Evolutionary conservation across 2,888 invertebrate species (phyloP), one percentile per base, ranked within the genome.

Genomic region (Philereme vetulata): DNA sequence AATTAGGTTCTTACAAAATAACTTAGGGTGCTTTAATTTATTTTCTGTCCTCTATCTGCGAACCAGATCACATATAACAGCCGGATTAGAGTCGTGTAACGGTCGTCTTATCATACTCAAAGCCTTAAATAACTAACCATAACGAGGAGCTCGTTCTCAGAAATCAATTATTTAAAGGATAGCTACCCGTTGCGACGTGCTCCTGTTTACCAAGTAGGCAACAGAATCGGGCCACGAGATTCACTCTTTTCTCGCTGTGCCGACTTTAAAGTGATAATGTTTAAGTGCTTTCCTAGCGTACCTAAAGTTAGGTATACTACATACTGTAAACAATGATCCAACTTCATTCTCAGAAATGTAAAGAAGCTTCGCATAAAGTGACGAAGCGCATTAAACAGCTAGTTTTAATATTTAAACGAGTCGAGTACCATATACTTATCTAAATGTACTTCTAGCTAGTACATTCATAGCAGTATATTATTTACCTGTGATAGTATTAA

Each of bases 111-210:
- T 67, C 62, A 57, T 64, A 62, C 51, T 53, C 48, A 54, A 47
- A 60, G 43, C 57, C 44, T 43, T 47, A 56, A 54, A 52, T 60
- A 54, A 59, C 63, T 60, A 62, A 64, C 51, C 62, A 48, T 64
- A 64, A 57, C 64, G 60, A 60, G 65, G 58, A 63, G 54, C 62
- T 52, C 64, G 66, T 59, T 56, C 56, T 64, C 51, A 49, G 53
- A 57, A 65, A 67, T 69, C 65, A 65, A 69, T 69, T 69, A 69
- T 69, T 61, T 64, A 64, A 65, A 65, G 61, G 65, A 54, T 56
- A 42, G 51, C 44, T 50, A 55, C 62, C 60, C 65, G 59, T 53
- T 62, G 66, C 57, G 58, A 54, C 60, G 53, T 59, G 60, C 54
- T 50, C 52, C 66, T 60, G 64, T 59, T 62, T 63, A 60, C 63